phyloP scores from a whole-genome alignment of 2,888 invertebrate genomes.

The Lepidocyrtinus sp. region DNA sequence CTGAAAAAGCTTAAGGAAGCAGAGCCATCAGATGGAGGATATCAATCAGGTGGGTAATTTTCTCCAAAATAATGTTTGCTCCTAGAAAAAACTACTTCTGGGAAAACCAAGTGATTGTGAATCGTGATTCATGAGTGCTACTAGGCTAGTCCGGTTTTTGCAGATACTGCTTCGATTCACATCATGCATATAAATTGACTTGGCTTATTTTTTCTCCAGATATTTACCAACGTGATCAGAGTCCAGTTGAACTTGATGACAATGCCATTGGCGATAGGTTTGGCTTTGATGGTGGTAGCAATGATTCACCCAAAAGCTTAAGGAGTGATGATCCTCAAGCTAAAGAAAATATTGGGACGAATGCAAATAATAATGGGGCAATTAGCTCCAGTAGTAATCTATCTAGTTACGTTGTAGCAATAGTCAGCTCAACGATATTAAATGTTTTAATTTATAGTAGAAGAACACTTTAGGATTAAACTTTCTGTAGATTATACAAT shows the following conservation, averaged over 20 bases:
- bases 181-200: neutral
- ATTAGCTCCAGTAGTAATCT: neutral
- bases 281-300: conserved; percentile 13
- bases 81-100: neutral
- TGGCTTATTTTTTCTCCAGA: conserved; percentile 16
- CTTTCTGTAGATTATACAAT: too few species aligned
- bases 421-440: neutral
- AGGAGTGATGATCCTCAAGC: neutral
- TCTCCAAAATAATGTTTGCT: neutral
- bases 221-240: conserved; percentile 34
- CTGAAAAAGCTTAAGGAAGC: conserved; percentile 12
- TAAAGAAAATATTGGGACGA: neutral
- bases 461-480: too few species aligned
- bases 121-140: neutral
- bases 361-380: too few species aligned
- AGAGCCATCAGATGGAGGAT: neutral
- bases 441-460: too few species aligned
- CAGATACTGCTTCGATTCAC: neutral
- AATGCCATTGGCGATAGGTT: conserved; percentile 35
- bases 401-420: neutral
- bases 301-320: neutral
- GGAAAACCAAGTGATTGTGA: neutral
- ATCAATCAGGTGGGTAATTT: neutral
- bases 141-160: neutral
- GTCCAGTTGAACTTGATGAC: conserved; percentile 31